Base-by-base conservation (phyloP, 2,797 vertebrate species). In the Tangara arthus region DNA sequence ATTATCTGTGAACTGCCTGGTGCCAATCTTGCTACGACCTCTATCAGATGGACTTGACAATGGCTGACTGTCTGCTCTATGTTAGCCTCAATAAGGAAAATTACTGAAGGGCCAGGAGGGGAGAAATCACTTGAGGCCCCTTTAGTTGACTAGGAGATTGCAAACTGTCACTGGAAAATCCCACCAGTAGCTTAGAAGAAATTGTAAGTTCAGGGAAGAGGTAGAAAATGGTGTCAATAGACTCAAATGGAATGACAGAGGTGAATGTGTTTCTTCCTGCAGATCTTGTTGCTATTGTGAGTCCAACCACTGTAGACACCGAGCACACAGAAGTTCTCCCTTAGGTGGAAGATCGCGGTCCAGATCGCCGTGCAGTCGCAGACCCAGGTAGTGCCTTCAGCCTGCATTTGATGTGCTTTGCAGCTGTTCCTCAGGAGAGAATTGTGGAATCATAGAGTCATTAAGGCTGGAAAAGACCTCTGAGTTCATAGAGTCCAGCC, bases 201-300 rank as follows among this genome's bases (percentile, higher is more conserved):
- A 94, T 81, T 75, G 22, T 61, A 21, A 24, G 37, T 90, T 93
- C 11, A 26, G 59, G 41, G 32, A 75, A 52, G 32, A 93, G 10
- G 24, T 84, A 42, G 71, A 82, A 72, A 77, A 41, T 39, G 42
- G 28, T 79, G 60, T 89, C 16, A 13, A 0, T 83, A 77, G 55
- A 69, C 56, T 77, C 47, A 72, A 35, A 42, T 41, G 85, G 56
- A 83, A 61, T 89, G 87, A 93, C 88, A 91, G 89, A 75, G 53
- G 87, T 72, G 82, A 95, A 96, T 73, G 41, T 93, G 64, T 92
- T 94, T 95, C 52, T 94, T 84, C 69, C 89, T 83, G 30, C 98
- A 99, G 99, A 98, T 99, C 98, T 98, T 98, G 98, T 97, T 98
- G 98, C 97, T 98, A 97, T 98, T 98, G 97, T 76, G 99, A 99